These are phyloP conservation scores for Drosophila insularis DNA, from an alignment of 1,140 invertebrate genomes.

Conservation along the genomic window DNA sequence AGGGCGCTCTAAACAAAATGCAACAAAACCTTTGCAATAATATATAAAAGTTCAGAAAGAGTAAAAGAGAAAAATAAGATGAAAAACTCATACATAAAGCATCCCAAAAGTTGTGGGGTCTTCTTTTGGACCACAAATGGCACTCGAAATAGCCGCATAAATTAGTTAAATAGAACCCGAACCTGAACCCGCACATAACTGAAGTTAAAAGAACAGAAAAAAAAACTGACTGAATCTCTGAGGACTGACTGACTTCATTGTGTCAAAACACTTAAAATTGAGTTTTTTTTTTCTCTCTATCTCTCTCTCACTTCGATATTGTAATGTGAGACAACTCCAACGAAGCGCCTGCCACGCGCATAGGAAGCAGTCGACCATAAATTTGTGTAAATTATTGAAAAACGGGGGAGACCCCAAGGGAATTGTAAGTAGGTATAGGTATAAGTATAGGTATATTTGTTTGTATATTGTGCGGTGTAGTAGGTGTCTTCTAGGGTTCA, in stretches of 20 bases:
- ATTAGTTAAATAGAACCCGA: conserved; percentile 27
- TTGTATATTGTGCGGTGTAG: neutral
- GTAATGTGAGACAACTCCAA: conserved; percentile 26
- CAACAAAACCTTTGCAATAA: conserved; percentile 36
- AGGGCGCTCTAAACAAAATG: conserved; percentile 20
- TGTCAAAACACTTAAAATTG: conserved; percentile 34
- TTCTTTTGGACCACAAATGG: conserved; percentile 21
- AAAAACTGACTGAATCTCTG: neutral
- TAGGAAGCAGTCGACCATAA: conserved; percentile 24
- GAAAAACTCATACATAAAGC: conserved; percentile 7
- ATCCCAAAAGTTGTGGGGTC: conserved; percentile 24
- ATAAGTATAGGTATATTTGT: too few species aligned
- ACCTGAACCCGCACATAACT: conserved; percentile 9
- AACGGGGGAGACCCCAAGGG: conserved; percentile 2
- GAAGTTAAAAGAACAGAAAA: neutral
- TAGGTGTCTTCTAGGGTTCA: neutral
- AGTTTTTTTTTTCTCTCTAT: neutral
- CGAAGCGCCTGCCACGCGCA: conserved; percentile 18
- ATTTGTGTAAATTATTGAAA: conserved; percentile 33
- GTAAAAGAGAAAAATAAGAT: neutral
- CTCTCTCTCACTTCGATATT: neutral
- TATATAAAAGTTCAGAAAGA: conserved; percentile 10
- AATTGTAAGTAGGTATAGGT: conserved; percentile 6
- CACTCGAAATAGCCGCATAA: conserved; percentile 31
- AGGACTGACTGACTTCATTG: conserved; percentile 30